Evolutionary conservation across 2,888 invertebrate genomes (phyloP), one percentile per base, ranked within the genome.

Genomic region (Ichneumoninae sp.): DNA sequence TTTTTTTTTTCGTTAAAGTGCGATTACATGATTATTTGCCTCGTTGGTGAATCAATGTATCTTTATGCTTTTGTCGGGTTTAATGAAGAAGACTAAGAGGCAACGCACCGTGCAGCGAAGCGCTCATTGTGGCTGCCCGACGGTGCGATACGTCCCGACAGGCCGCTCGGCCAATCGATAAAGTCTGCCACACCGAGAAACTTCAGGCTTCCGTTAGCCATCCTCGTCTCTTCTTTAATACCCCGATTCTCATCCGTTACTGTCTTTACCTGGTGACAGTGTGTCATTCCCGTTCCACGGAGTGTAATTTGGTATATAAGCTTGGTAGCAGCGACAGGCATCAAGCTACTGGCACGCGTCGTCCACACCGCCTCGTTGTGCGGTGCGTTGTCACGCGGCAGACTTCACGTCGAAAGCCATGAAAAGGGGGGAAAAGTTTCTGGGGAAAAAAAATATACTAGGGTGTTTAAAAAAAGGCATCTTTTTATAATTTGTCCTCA

Each of bases 351-450:
- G 75, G 52, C 65, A 75, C 65, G 75, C 65, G 75, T 65, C 50
- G 36, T 22, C 50, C 19, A 36, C 57, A 57, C 26, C 57, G 26
- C 16, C 44, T 10, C 13, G 13, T 44, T 54, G 54, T 54, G 19
- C 10, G 54, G 19, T 54, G 16, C 36, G 36, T 63, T 57, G 63
- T 63, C 63, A 63, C 63, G 36, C 16, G 63, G 33, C 3, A 36
- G n/a, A 33, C 63, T n/a, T 16, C 63, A 30, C 33, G n/a, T 36
- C n/a, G 7, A 74, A 33, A 47, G 47, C n/a, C 36, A 63, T n/a
- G n/a, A 13, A 63, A 16, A 40, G 63, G 78, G 86, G 88, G 87
- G 87, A 87, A 86, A 81, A 86, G 85, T 89, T 87, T 83, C 75
- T 83, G 68, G 89, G 89, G 89, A 89, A 90, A 40, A 7, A 7